A percentile compares a stretch with the other conserved stretches of the same genome.
Conservation (phyloP, 2,113 vertebrate genomes). For the Formicarius rufipectus region DNA sequence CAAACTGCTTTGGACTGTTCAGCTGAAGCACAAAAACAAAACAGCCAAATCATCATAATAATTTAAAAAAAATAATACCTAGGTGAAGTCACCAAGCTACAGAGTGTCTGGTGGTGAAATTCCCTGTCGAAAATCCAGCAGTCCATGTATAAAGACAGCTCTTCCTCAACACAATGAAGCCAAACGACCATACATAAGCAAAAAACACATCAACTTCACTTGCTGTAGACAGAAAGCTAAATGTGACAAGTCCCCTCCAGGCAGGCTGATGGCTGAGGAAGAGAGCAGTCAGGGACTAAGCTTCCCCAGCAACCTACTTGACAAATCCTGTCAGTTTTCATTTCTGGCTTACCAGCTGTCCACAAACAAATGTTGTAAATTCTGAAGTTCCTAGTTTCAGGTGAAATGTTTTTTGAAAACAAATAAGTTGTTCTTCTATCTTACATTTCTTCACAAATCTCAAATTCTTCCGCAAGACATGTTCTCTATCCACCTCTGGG, state of each 20-base stretch:
- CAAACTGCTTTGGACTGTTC: background rate
- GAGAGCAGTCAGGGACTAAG: background rate
- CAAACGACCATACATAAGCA: background rate
- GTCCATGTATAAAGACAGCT: background rate
- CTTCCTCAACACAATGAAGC: fast-evolving
- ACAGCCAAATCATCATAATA: background rate
- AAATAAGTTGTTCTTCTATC: background rate
- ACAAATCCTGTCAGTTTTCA: conserved; percentile 27
- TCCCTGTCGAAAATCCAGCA: background rate
- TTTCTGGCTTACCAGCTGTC: background rate
- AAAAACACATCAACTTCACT: background rate
- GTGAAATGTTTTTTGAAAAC: background rate
- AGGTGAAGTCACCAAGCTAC: background rate
- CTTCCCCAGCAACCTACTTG: background rate
- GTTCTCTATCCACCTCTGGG: background rate
- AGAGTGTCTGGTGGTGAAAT: background rate
- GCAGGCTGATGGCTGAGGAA: background rate
- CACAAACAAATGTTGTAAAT: background rate
- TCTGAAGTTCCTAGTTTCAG: background rate
- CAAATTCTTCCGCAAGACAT: background rate
- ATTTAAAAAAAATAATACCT: background rate
- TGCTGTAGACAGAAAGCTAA: background rate
- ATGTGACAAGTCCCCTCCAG: conserved; percentile 23
- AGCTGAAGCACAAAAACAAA: background rate
- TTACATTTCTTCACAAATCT: background rate